phyloP scores from a whole-genome alignment of 2,888 invertebrate species.

The Acleris cristana region DNA sequence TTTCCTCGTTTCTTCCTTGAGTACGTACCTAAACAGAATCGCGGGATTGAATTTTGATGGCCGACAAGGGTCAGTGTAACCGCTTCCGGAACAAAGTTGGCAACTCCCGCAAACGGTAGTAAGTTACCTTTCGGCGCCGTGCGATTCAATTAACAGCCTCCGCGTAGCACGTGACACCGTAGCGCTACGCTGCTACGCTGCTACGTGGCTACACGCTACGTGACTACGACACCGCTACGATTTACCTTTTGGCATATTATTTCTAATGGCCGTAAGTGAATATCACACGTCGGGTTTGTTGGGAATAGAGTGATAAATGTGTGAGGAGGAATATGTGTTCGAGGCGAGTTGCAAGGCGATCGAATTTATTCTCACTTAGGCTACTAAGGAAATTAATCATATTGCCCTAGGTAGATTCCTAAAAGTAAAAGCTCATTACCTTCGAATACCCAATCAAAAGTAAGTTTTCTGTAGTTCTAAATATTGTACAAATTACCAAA shows the following conservation, averaged over 20 bases:
- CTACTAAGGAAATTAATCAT: too few relatives aligned
- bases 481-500: too few relatives aligned
- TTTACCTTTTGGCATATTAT: constrained; percentile 23
- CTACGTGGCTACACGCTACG: constrained; percentile 49
- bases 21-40: constrained; percentile 5
- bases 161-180: constrained; percentile 58
- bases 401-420: too few relatives aligned
- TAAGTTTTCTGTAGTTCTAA: too few relatives aligned
- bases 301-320: constrained; percentile 10
- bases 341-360: too few relatives aligned
- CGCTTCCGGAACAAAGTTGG: constrained; percentile 42
- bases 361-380: too few relatives aligned
- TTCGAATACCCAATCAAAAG: too few relatives aligned
- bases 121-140: constrained; percentile 58
- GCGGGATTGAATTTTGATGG: constrained; percentile 15
- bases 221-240: constrained; percentile 36
- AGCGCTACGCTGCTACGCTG: constrained; percentile 46
- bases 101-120: constrained; percentile 34
- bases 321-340: too few relatives aligned
- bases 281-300: constrained; percentile 19
- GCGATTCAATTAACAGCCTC: constrained; percentile 65
- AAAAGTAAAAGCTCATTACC: too few relatives aligned
- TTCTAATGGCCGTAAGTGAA: constrained; percentile 15
- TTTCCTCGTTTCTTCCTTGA: constrained; percentile 12
- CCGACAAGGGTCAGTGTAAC: constrained; percentile 11